Evolutionary conservation across 1,140 invertebrate species (phyloP), one percentile per base, ranked within the genome.

Genomic region (Physella acuta): DNA sequence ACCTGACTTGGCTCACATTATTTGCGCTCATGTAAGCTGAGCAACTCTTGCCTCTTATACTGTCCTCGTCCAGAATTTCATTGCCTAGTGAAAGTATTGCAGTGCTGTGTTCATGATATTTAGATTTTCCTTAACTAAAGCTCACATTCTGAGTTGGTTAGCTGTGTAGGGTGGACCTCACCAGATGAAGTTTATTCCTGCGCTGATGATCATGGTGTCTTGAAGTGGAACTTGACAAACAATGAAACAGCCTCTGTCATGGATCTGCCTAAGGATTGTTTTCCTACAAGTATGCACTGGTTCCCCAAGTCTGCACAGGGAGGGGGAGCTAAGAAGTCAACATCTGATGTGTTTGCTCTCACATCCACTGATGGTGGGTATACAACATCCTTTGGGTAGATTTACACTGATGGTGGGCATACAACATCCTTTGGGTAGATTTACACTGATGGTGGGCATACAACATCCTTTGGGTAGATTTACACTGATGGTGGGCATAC

Each of bases 131-230:
- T 79, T 82, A 79, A 79, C 77, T 51, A 17, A 70, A 31, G 20
- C 33, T 16, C 69, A 82, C 92, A 94, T 82, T 87, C 86, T 51
- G 91, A 91, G 78, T 86, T 92, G 24, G 90, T 94, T 4, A 91
- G 92, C 68, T 95, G 94, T 85, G 91, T 95, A 16, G 91, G 91
- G 71, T 98, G 95, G 95, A 93, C 90, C 81, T 92, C 90, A 75
- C 90, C 93, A 37, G 94, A 98, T 83, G 94, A 97, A 86, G 90
- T 95, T 56, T 93, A 93, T 86, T 95, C 94, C 39, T 91, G 90
- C 76, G 92, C 94, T 30, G 96, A 98, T 86, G 95, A 99, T 83
- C 94, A 95, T 81, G 87, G 91, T 75, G 86, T 99, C 30, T 86
- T 95, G 26, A 91, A 91, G 79, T 98, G 95, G 94, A 94, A 92